These are phyloP conservation scores for Rhyacophila evoluta DNA, from an alignment of 2,888 invertebrate genomes.

Conservation along the genomic window DNA sequence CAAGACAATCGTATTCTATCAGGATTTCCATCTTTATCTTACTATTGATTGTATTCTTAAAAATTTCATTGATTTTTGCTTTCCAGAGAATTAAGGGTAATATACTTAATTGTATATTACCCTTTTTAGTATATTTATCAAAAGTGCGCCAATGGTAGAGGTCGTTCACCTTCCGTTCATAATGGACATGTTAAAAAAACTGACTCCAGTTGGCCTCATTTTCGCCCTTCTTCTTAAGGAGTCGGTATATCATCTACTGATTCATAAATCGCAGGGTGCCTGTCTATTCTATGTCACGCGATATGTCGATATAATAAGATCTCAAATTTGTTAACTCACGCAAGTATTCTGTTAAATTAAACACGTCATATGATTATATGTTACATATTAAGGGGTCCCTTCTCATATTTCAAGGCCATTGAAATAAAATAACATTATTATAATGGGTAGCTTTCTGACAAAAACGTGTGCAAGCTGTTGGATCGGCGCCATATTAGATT, in stretches of 20 bases:
- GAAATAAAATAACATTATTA: neutral
- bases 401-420: neutral
- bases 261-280: neutral
- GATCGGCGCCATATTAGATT: too few relatives aligned
- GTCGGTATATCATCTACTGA: too few relatives aligned
- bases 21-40: too few relatives aligned
- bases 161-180: conserved; percentile 12
- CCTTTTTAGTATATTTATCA: neutral
- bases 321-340: too few relatives aligned
- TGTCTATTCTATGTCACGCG: too few relatives aligned
- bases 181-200: neutral
- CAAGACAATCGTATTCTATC: too few relatives aligned
- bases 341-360: neutral
- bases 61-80: too few relatives aligned
- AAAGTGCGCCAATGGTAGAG: neutral
- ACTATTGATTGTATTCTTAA: too few relatives aligned
- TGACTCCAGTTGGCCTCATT: conserved; percentile 6
- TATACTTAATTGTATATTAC: too few relatives aligned
- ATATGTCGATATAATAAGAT: too few relatives aligned
- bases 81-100: too few relatives aligned
- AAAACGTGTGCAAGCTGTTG: too few relatives aligned
- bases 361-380: neutral
- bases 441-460: neutral
- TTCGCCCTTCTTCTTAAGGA: conserved; percentile 20
- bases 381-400: neutral